Conservation (phyloP, 2,113 vertebrate genomes). For the Mandrillus leucophaeus region DNA sequence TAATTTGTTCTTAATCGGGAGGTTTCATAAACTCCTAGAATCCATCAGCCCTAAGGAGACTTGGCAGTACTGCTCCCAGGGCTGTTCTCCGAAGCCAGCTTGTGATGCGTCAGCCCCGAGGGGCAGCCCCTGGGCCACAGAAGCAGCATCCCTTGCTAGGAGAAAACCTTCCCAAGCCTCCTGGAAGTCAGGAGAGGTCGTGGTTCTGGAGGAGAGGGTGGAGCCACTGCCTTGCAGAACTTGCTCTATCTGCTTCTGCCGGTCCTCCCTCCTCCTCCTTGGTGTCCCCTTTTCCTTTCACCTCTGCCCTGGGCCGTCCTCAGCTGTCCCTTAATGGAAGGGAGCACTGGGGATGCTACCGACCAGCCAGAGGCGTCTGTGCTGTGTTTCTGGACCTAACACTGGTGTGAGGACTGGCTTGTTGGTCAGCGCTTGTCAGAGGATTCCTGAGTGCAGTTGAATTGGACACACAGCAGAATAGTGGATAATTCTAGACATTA, state of each 20-base stretch:
- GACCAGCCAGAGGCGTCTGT: background rate
- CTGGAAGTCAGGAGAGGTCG: background rate
- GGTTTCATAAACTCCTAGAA: background rate
- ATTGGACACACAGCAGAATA: background rate
- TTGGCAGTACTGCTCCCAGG: background rate
- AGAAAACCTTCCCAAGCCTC: background rate
- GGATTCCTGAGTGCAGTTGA: background rate
- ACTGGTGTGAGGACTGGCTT: background rate
- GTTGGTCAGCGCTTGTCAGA: background rate
- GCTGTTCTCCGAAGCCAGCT: too few relatives aligned
- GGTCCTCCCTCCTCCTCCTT: background rate
- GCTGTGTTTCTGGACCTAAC: background rate
- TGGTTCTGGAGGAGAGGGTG: too few relatives aligned
- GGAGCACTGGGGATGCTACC: background rate
- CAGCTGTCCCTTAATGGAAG: background rate
- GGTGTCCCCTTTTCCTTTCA: background rate
- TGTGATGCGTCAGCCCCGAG: too few relatives aligned
- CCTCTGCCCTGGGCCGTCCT: background rate
- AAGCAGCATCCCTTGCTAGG: background rate
- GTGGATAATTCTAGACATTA: background rate
- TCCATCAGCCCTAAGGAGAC: background rate
- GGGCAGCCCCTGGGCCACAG: too few relatives aligned
- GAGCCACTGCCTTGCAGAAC: too few relatives aligned
- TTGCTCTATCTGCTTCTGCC: background rate
- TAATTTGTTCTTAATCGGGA: background rate